phyloP scores from a whole-genome alignment of 2,888 invertebrate species.

The Caenorhabditis plicata region DNA sequence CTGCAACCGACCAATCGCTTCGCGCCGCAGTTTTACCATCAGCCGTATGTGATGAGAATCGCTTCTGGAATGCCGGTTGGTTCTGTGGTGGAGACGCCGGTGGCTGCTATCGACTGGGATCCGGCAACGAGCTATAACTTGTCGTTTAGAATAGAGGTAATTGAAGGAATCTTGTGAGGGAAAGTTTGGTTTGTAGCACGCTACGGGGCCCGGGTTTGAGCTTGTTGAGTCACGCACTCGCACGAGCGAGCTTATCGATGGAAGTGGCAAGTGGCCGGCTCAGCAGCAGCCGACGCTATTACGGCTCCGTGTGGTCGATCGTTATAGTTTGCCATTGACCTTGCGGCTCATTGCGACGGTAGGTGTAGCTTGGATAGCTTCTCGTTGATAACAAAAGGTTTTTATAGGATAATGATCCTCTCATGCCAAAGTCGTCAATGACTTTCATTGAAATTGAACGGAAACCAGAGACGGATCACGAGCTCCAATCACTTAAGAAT shows the following conservation, averaged over 20 bases:
- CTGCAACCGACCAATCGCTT: constrained; percentile 51
- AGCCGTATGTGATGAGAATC: constrained; percentile 52
- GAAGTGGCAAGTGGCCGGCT: constrained; percentile 23
- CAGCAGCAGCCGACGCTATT: constrained; percentile 20
- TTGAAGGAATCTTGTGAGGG: not conserved
- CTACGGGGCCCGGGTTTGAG: constrained; percentile 33
- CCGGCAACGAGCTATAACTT: constrained; percentile 48
- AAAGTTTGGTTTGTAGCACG: constrained; percentile 4
- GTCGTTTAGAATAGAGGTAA: constrained; percentile 46
- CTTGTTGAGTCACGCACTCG: constrained; percentile 12
- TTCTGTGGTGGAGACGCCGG: constrained; percentile 49
- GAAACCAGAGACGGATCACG: no score
- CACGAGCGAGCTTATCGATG: constrained; percentile 16
- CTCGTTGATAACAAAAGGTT: no score
- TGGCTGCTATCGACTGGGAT: constrained; percentile 61
- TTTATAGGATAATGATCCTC: no score
- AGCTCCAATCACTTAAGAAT: no score
- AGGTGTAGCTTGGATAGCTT: not conserved
- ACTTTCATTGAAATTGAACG: no score
- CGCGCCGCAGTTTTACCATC: constrained; percentile 53
- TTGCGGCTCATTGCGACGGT: constrained; percentile 34
- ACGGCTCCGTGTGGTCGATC: constrained; percentile 11
- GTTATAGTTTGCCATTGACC: constrained; percentile 18
- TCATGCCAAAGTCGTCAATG: no score
- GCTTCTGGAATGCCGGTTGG: constrained; percentile 36